phyloP scores from a whole-genome alignment of 2,113 vertebrate species.

The Oenanthe oenanthe region DNA sequence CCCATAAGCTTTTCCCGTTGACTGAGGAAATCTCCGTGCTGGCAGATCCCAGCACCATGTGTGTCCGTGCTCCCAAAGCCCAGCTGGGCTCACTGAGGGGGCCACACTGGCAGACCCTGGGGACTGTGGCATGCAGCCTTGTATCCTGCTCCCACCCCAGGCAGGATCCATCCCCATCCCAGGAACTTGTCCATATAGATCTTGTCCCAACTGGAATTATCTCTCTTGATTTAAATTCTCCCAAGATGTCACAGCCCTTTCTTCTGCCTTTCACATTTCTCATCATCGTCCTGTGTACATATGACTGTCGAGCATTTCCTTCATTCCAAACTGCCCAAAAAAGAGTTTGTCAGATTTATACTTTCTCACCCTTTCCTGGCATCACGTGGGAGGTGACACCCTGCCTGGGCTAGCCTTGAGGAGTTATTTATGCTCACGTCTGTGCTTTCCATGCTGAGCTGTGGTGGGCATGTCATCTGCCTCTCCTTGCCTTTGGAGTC shows the following conservation, averaged over 20 bases:
- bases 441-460: not conserved
- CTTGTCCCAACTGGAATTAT: not conserved
- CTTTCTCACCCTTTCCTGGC: not conserved
- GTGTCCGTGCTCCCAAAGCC: not conserved
- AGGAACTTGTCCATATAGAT: not conserved
- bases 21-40: not conserved
- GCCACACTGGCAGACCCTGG: not conserved
- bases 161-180: not conserved
- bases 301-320: not conserved
- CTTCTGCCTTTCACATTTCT: not conserved
- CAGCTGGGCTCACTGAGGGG: not conserved
- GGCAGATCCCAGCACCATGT: not conserved
- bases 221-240: not conserved
- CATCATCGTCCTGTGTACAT: accelerated
- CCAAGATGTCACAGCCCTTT: not conserved
- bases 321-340: not conserved
- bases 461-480: not conserved
- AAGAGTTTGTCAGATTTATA: not conserved
- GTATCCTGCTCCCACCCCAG: not conserved
- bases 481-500: not conserved
- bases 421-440: not conserved
- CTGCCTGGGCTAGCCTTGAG: not conserved
- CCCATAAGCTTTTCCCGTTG: constrained; percentile 9
- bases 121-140: not conserved
- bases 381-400: not conserved